Base-by-base conservation (phyloP, 2,888 invertebrate species). In the Tinea trinotella region DNA sequence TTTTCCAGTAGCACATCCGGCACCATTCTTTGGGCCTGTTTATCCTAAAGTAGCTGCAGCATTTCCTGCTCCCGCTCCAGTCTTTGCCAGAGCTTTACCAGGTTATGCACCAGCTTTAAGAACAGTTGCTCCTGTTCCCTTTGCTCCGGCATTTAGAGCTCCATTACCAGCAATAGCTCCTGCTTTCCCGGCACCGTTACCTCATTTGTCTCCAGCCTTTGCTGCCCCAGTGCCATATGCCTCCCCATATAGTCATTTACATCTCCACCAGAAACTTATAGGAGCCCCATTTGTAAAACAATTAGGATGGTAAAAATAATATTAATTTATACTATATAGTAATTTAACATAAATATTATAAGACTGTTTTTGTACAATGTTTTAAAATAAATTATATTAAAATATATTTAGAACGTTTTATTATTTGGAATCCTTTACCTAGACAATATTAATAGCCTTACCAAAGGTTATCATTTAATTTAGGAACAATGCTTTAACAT, bases 201-300 rank as follows among this genome's bases (percentile, higher is more conserved):
- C 63, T 4, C 58, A 58, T 4, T 18, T 60, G 40, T 57, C 59
- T 2, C 57, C 55, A 9, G 36, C 56, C 5, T 22, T 48, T 40
- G 36, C 19, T 40, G 60, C 36, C 61, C 69, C 58, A 19, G 40
- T 64, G 10, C 74, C 74, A n/a, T 64, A 55, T 52, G 19, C 50
- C 10, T 69, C 82, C 34, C 87, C 87, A 0, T 80, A 79, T 57
- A 82, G 76, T 4, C 81, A 83, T 63, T 68, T 86, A 53, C 85
- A 78, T 62, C 71, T 81, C 7, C 86, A 79, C 57, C 77, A 64
- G 20, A 68, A 67, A 52, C 62, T 63, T 36, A 54, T 65, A 6
- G 63, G 61, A 1, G 60, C 66, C 7, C 71, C 67, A 30, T 22
- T 68, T 46, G 52, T 69, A 5, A 79, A 70, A 64, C 72, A 82